Evolutionary conservation across 1,140 invertebrate species (phyloP).

Genomic region (Probaryconus sp.): DNA sequence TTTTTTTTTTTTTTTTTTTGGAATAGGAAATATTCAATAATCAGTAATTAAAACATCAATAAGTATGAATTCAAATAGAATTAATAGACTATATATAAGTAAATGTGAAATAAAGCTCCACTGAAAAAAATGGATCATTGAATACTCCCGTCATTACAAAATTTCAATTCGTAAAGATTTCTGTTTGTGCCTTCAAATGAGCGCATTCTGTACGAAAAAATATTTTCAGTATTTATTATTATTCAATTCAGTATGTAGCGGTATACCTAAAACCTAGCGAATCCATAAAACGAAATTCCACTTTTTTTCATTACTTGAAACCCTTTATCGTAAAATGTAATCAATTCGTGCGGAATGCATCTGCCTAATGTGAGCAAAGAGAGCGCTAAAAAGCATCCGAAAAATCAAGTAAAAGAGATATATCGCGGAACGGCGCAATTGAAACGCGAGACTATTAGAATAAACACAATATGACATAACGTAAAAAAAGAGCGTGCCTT

Average conservation of each 20-base stretch:
- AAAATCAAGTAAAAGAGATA: slow-evolving; percentile 54
- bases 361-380: slow-evolving; percentile 49
- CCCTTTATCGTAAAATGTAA: slow-evolving; percentile 56
- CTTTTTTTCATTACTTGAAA: slow-evolving; percentile 57
- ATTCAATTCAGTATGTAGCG: slow-evolving; percentile 17
- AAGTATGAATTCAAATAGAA: too few species aligned
- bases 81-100: too few species aligned
- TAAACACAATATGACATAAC: slow-evolving; percentile 54
- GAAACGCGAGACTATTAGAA: slow-evolving; percentile 54
- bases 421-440: slow-evolving; percentile 41
- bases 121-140: too few species aligned
- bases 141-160: too few species aligned
- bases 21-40: too few species aligned
- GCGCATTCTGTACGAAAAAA: slow-evolving; percentile 38
- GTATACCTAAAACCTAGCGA: slow-evolving; percentile 15
- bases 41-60: too few species aligned
- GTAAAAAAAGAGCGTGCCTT: slow-evolving; percentile 50
- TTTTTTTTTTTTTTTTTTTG: too few species aligned
- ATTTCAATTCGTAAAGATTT: slow-evolving; percentile 14
- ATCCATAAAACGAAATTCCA: slow-evolving; percentile 49
- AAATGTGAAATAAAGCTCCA: too few species aligned
- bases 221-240: slow-evolving; percentile 52
- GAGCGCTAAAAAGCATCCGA: slow-evolving; percentile 43
- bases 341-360: slow-evolving; percentile 51
- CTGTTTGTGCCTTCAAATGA: slow-evolving; percentile 5